Conservation (phyloP, 2,888 invertebrate genomes). For the Chirona hameri region DNA sequence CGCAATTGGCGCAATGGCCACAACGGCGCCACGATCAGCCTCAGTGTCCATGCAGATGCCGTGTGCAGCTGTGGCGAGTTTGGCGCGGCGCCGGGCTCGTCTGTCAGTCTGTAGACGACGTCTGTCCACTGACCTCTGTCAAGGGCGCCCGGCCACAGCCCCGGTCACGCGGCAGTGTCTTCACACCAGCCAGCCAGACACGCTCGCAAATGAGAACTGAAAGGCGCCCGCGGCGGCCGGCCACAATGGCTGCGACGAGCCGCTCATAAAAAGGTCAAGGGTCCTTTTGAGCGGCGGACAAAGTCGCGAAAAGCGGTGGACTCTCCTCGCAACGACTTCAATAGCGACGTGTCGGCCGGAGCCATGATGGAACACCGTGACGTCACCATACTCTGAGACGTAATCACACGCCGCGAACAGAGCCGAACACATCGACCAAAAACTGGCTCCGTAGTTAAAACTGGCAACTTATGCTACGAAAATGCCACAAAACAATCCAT, state of each 20-base stretch:
- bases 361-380: neutral
- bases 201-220: neutral
- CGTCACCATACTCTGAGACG: neutral
- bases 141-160: neutral
- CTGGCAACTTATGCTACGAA: too few relatives aligned
- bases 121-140: neutral
- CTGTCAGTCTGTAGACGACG: too few relatives aligned
- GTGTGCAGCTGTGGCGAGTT: too few relatives aligned
- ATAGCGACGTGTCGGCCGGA: neutral
- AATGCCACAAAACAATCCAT: too few relatives aligned
- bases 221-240: neutral
- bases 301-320: neutral
- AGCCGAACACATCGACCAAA: too few relatives aligned
- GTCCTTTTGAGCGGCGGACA: neutral
- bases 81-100: too few relatives aligned
- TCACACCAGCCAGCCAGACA: neutral
- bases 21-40: neutral
- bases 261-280: neutral
- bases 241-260: neutral
- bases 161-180: too few relatives aligned
- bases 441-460: too few relatives aligned
- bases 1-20: too few relatives aligned
- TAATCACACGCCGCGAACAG: too few relatives aligned
- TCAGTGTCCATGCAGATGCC: too few relatives aligned
- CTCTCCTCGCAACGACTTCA: neutral